Evolutionary conservation across 1,140 invertebrate genomes (phyloP).

Genomic region (Calephelis virginiensis): DNA sequence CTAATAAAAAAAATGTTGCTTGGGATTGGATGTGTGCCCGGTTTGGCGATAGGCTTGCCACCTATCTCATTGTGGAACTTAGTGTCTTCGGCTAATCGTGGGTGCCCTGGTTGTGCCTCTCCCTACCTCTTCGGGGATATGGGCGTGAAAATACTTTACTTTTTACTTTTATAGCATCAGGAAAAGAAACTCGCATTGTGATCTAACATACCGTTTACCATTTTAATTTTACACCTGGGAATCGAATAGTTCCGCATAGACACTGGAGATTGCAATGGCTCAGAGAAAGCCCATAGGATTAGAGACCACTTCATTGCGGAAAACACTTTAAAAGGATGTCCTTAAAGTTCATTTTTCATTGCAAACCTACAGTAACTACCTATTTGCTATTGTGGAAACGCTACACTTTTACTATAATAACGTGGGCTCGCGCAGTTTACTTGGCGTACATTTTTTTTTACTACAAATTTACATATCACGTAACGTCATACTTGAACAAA

Average conservation of each 20-base stretch:
- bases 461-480: slow-evolving; percentile 52
- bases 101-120: no score
- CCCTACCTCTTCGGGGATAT: no score
- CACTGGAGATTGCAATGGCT: slow-evolving; percentile 2
- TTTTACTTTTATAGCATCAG: neutral
- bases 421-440: slow-evolving; percentile 22
- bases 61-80: no score
- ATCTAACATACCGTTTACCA: slow-evolving; percentile 13
- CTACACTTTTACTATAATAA: slow-evolving; percentile 57
- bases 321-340: neutral
- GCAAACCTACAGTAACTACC: neutral
- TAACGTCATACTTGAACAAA: slow-evolving; percentile 32
- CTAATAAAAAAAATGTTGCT: no score
- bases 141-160: no score
- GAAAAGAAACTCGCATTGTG: slow-evolving; percentile 14
- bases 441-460: slow-evolving; percentile 35
- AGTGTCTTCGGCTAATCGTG: no score
- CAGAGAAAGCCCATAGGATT: slow-evolving; percentile 17
- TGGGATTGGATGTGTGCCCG: no score
- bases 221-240: slow-evolving; percentile 14
- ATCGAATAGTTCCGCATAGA: slow-evolving; percentile 16
- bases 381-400: neutral
- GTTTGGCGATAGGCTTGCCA: no score
- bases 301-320: neutral
- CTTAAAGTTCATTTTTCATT: neutral